Conservation (phyloP, 92 coral and sea anemone genomes). For the Isaurus tuberculatus region DNA sequence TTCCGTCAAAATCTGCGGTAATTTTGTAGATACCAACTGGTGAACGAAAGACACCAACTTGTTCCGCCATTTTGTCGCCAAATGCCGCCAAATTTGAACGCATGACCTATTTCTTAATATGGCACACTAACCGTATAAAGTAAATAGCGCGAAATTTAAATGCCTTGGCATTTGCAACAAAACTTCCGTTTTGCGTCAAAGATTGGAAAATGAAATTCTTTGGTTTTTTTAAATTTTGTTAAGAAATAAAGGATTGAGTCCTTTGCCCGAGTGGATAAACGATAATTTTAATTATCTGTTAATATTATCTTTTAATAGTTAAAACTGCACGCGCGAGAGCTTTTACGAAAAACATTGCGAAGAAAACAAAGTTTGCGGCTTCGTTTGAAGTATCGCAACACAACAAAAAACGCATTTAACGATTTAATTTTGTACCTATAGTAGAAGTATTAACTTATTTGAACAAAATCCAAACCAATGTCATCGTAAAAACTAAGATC, state of each 20-base stretch:
- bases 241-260: too few relatives aligned
- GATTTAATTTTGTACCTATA: background rate
- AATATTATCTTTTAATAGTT: background rate
- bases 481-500: background rate
- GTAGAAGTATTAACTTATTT: background rate
- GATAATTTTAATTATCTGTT: too few relatives aligned
- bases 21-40: slow-evolving; percentile 79
- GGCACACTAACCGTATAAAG: too few relatives aligned
- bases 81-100: background rate
- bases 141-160: too few relatives aligned
- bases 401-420: background rate
- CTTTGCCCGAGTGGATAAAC: too few relatives aligned
- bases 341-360: background rate
- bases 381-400: background rate
- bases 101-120: too few relatives aligned
- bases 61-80: slow-evolving; percentile 34
- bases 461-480: background rate
- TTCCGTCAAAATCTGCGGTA: slow-evolving; percentile 74
- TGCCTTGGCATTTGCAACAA: too few relatives aligned
- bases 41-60: slow-evolving; percentile 52
- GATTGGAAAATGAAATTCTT: too few relatives aligned
- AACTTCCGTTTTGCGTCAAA: too few relatives aligned
- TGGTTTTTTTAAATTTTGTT: too few relatives aligned
- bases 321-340: background rate
- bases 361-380: slow-evolving; percentile 15